Evolutionary conservation across 2,113 vertebrate species (phyloP).

Genomic region (Hyla sarda): DNA sequence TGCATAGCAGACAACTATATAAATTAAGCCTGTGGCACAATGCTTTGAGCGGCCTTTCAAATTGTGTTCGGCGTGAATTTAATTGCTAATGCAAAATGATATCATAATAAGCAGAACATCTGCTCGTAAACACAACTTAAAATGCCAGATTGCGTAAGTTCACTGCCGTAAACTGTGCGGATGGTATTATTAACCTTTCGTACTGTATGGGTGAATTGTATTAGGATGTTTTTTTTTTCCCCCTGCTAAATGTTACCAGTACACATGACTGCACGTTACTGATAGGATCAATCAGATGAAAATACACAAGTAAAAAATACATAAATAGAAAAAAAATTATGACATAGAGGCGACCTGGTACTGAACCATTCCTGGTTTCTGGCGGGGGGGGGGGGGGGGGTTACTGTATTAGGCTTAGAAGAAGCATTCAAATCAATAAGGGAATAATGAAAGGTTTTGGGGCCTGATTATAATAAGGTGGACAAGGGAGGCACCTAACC

Average conservation of each 20-base stretch:
- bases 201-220: not conserved
- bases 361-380: not conserved
- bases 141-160: conserved; percentile 30
- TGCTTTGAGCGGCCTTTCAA: conserved; percentile 28
- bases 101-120: conserved; percentile 49
- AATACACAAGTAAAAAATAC: not conserved
- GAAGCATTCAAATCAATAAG: not conserved
- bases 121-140: conserved; percentile 51
- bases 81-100: conserved; percentile 31
- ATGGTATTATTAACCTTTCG: conserved; percentile 51
- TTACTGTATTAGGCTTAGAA: not conserved
- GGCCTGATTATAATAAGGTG: too few species aligned
- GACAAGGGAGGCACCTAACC: too few species aligned
- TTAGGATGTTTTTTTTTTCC: conserved; percentile 7
- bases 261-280: conserved; percentile 6
- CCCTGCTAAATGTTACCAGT: conserved; percentile 26
- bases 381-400: too few species aligned
- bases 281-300: conserved; percentile 7
- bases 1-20: conserved; percentile 33
- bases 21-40: not conserved
- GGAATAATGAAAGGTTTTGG: not conserved
- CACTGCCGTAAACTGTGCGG: conserved; percentile 37
- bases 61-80: not conserved
- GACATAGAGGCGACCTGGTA: not conserved
- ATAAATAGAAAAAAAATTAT: not conserved